phyloP scores from a whole-genome alignment of 2,113 vertebrate genomes.

The Trachemys scripta region DNA sequence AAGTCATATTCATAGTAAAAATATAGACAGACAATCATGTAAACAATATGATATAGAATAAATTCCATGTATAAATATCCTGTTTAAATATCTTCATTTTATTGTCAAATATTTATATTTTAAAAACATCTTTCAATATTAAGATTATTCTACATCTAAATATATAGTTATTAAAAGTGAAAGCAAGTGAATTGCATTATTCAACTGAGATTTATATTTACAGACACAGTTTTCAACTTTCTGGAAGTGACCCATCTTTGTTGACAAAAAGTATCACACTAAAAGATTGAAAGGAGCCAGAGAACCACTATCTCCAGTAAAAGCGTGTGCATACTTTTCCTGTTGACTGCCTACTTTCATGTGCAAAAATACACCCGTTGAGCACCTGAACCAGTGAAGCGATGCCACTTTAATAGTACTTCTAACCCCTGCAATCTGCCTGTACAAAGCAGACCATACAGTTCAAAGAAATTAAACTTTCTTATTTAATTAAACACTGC shows the following conservation, averaged over 20 bases:
- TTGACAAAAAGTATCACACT: not conserved
- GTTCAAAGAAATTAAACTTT: not conserved
- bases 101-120: slow-evolving; percentile 20
- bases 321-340: not conserved
- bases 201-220: not conserved
- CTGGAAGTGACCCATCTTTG: not conserved
- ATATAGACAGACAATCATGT: slow-evolving; percentile 1
- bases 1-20: slow-evolving; percentile 29
- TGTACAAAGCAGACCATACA: not conserved
- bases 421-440: not conserved
- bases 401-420: not conserved
- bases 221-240: not conserved
- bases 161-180: not conserved
- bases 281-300: not conserved
- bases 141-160: not conserved
- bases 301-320: not conserved
- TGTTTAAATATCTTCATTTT: not conserved
- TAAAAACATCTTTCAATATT: not conserved
- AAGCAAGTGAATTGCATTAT: not conserved
- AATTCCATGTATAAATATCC: not conserved
- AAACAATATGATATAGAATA: not conserved
- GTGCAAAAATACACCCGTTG: not conserved
- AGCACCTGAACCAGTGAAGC: not conserved
- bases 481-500: not conserved
- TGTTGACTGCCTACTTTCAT: not conserved